Evolutionary conservation across 2,113 vertebrate species (phyloP).

Genomic region (Chionomys nivalis): DNA sequence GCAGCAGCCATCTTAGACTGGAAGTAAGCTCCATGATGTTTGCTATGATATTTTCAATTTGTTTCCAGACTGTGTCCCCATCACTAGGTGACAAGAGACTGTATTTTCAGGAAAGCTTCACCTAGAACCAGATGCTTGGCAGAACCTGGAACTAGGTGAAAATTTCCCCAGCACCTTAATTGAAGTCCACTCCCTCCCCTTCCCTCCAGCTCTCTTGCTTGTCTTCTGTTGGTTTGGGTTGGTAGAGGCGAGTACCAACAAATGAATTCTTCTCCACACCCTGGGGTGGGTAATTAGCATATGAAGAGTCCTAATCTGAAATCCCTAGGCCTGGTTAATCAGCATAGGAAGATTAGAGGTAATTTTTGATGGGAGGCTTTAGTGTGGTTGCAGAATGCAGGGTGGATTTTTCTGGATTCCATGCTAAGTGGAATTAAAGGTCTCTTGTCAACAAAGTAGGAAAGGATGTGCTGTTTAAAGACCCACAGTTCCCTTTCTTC

Average conservation of each 20-base stretch:
- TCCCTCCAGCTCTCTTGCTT: neutral
- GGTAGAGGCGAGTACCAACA: neutral
- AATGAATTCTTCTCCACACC: conserved; percentile 25
- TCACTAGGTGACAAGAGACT: too few relatives aligned
- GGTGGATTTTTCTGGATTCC: neutral
- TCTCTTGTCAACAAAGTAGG: neutral
- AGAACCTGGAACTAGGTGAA: neutral
- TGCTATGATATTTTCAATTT: neutral
- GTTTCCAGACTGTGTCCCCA: neutral
- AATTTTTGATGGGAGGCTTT: conserved; percentile 34
- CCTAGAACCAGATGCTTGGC: neutral
- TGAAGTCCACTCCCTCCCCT: neutral
- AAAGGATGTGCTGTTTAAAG: neutral
- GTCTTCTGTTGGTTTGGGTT: neutral
- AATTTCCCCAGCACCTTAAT: neutral
- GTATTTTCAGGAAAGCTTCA: neutral
- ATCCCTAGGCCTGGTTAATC: conserved; percentile 41
- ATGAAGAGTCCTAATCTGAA: conserved; percentile 26
- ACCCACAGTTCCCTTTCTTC: neutral
- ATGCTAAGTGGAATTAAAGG: neutral
- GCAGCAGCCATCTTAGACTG: neutral
- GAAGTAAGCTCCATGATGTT: neutral
- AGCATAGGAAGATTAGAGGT: conserved; percentile 45
- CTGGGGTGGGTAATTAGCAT: conserved; percentile 37
- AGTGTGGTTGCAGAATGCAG: neutral